These are phyloP conservation scores for Gavia stellata DNA, from an alignment of 2,113 vertebrate genomes.

Conservation along the genomic window DNA sequence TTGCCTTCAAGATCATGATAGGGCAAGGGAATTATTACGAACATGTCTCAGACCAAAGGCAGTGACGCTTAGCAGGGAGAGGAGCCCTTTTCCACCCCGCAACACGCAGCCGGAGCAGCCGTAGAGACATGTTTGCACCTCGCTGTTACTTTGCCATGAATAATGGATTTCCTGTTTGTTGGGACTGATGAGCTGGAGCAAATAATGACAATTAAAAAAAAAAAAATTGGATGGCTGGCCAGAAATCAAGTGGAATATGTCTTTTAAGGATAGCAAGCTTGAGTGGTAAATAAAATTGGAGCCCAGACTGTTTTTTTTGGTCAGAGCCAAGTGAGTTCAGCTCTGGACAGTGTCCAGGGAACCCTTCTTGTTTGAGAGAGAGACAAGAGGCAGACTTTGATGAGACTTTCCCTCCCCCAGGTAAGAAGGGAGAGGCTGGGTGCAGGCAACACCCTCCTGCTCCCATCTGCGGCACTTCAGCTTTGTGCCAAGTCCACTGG, in stretches of 20 bases:
- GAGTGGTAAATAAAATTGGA: neutral
- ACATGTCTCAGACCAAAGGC: neutral
- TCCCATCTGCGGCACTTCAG: neutral
- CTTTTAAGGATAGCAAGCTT: neutral
- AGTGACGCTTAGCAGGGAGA: neutral
- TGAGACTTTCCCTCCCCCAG: neutral
- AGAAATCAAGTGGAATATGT: neutral
- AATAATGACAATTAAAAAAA: neutral
- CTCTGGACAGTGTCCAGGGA: neutral
- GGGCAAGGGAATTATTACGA: neutral
- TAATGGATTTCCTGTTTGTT: conserved; percentile 7
- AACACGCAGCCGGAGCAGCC: fast-evolving
- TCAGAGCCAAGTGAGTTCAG: neutral
- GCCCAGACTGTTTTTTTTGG: neutral
- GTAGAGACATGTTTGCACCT: neutral
- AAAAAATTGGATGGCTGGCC: neutral
- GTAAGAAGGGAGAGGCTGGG: neutral
- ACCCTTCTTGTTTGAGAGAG: neutral
- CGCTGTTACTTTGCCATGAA: neutral
- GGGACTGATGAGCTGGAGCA: neutral
- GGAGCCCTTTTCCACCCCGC: neutral
- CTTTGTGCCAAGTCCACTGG: fast-evolving
- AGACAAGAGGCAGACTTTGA: neutral
- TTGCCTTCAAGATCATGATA: neutral
- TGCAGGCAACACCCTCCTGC: neutral